Evolutionary conservation across 1,140 invertebrate species (phyloP).

Genomic region (Drosophila varians): DNA sequence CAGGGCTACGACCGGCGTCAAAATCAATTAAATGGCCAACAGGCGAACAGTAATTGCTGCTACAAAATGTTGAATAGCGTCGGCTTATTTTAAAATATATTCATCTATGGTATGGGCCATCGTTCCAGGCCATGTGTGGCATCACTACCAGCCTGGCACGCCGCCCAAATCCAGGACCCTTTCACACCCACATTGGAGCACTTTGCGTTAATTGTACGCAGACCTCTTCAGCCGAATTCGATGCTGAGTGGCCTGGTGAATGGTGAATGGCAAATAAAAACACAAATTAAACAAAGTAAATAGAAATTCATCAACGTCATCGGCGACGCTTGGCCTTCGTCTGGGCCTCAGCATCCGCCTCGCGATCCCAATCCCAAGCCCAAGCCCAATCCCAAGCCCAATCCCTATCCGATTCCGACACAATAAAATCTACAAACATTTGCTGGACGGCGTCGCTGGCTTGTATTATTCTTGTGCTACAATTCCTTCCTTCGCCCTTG

Average conservation of each 20-base stretch:
- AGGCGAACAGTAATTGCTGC: slow-evolving; percentile 77
- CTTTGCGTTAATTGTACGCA: slow-evolving; percentile 79
- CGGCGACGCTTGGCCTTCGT: slow-evolving; percentile 36
- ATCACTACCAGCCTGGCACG: background rate
- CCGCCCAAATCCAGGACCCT: background rate
- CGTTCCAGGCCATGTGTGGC: no score
- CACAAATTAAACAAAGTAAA: slow-evolving; percentile 81
- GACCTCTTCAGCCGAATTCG: slow-evolving; percentile 46
- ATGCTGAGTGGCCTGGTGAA: slow-evolving; percentile 61
- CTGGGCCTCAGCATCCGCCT: slow-evolving; percentile 1
- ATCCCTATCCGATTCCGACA: slow-evolving; percentile 23
- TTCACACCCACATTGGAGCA: slow-evolving; percentile 44
- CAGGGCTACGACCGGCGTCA: slow-evolving; percentile 62
- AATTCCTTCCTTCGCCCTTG: slow-evolving; percentile 38
- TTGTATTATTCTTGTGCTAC: slow-evolving; percentile 65
- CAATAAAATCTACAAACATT: slow-evolving; percentile 77
- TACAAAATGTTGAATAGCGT: slow-evolving; percentile 32
- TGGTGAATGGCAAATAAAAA: slow-evolving; percentile 77
- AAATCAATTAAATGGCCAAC: slow-evolving; percentile 79
- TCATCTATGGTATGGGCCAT: background rate
- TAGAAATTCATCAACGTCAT: slow-evolving; percentile 82
- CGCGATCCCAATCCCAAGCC: background rate
- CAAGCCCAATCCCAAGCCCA: background rate
- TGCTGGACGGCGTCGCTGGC: slow-evolving; percentile 32
- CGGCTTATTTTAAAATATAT: background rate